Conservation (phyloP, 2,888 invertebrate genomes). For the Andrena trimmerana region DNA sequence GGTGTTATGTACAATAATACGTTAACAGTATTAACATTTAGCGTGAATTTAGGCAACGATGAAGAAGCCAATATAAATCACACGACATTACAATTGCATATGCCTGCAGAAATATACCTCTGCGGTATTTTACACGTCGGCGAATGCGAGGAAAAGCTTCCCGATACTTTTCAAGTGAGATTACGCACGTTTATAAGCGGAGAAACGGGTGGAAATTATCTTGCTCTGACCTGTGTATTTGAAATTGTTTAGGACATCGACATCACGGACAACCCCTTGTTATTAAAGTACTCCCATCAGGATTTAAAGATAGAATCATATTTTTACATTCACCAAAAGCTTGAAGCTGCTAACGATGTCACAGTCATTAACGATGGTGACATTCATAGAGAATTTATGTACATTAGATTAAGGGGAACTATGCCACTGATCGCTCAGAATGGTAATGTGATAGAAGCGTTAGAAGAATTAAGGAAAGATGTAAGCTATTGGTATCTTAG, state of each 20-base stretch:
- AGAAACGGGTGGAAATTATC: background rate
- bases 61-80: slow-evolving; percentile 84
- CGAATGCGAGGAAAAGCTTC: slow-evolving; percentile 87
- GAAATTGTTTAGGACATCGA: slow-evolving; percentile 88
- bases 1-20: slow-evolving; percentile 91
- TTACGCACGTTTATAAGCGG: slow-evolving; percentile 75
- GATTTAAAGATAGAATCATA: slow-evolving; percentile 88
- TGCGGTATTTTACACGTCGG: slow-evolving; percentile 91
- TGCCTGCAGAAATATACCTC: slow-evolving; percentile 92
- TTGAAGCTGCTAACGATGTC: slow-evolving; percentile 88
- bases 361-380: slow-evolving; percentile 88
- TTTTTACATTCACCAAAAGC: slow-evolving; percentile 90
- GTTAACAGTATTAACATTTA: slow-evolving; percentile 89
- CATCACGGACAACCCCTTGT: slow-evolving; percentile 92
- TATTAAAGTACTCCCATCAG: slow-evolving; percentile 87
- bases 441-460: slow-evolving; percentile 85
- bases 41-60: slow-evolving; percentile 88
- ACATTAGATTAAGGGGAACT: slow-evolving; percentile 89
- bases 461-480: slow-evolving; percentile 90
- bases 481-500: slow-evolving; percentile 79
- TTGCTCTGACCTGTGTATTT: background rate
- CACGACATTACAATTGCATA: slow-evolving; percentile 87
- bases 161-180: slow-evolving; percentile 88
- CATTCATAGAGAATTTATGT: slow-evolving; percentile 89
- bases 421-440: slow-evolving; percentile 89